Conservation (phyloP, 2,888 invertebrate species). For the Caenorhabditis sp. region DNA sequence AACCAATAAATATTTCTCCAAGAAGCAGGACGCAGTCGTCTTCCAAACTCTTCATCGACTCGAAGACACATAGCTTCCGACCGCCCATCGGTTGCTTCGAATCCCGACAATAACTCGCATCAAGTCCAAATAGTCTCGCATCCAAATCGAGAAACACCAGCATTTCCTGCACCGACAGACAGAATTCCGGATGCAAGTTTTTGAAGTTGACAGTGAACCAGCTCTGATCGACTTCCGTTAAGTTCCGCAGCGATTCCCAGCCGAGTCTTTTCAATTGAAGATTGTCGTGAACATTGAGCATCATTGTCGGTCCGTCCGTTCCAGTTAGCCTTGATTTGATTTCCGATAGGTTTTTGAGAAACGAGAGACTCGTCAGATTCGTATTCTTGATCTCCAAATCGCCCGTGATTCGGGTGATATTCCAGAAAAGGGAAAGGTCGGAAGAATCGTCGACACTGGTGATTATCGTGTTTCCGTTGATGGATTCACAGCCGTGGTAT, state of each 20-base stretch:
- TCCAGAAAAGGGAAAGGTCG: not conserved
- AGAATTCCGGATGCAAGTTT: conserved; percentile 35
- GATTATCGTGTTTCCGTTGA: not conserved
- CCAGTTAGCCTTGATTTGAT: no score
- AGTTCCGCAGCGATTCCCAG: no score
- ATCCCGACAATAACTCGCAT: conserved; percentile 16
- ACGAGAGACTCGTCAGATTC: not conserved
- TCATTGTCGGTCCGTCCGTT: no score
- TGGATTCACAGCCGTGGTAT: not conserved
- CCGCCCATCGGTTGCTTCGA: not conserved
- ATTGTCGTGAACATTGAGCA: conserved; percentile 26
- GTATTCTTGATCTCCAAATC: conserved; percentile 5
- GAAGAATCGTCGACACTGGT: not conserved
- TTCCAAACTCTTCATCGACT: conserved; percentile 1
- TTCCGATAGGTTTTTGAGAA: not conserved
- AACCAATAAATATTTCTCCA: conserved; percentile 12
- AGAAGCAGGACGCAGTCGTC: conserved; percentile 6
- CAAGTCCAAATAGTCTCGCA: not conserved
- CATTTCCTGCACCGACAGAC: conserved; percentile 5
- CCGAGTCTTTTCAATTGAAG: conserved; percentile 19
- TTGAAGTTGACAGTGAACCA: conserved; percentile 8
- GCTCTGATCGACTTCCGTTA: not conserved
- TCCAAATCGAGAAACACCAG: not conserved
- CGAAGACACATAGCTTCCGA: not conserved
- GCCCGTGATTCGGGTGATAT: not conserved